Conservation (phyloP, 2,113 vertebrate species). For the Aldabrachelys gigantea region DNA sequence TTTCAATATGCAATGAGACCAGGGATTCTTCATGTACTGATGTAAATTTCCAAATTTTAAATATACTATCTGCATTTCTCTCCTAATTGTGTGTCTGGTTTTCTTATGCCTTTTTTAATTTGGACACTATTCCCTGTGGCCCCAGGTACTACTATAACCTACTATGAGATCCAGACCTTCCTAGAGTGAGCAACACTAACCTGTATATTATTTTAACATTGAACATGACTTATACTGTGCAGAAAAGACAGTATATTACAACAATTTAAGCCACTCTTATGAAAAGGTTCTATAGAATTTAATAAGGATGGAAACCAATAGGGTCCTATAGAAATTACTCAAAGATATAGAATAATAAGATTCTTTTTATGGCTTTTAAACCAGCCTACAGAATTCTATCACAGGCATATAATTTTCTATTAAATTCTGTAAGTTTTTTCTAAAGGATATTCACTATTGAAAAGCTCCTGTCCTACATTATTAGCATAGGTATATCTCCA, state of each 20-base stretch:
- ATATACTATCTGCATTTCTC: background rate
- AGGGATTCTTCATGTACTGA: background rate
- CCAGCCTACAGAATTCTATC: background rate
- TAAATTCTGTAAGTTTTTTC: background rate
- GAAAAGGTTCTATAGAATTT: background rate
- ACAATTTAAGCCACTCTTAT: background rate
- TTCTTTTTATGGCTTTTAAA: background rate
- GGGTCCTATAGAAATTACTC: background rate
- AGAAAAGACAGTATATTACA: background rate
- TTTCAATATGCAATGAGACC: background rate
- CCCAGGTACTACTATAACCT: background rate
- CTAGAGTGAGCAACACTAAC: background rate
- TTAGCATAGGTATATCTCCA: no score
- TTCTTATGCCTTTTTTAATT: background rate
- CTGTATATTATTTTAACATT: background rate
- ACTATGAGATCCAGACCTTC: background rate
- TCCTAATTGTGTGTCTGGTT: background rate
- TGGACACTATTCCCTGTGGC: background rate
- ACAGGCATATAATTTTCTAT: background rate
- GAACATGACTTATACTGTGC: background rate
- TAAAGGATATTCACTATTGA: background rate
- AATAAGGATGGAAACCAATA: background rate
- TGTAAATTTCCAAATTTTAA: background rate
- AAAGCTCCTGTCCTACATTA: background rate
- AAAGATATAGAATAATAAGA: background rate